Evolutionary conservation across 2,888 invertebrate species (phyloP).

Genomic region (Cephus spinipes): DNA sequence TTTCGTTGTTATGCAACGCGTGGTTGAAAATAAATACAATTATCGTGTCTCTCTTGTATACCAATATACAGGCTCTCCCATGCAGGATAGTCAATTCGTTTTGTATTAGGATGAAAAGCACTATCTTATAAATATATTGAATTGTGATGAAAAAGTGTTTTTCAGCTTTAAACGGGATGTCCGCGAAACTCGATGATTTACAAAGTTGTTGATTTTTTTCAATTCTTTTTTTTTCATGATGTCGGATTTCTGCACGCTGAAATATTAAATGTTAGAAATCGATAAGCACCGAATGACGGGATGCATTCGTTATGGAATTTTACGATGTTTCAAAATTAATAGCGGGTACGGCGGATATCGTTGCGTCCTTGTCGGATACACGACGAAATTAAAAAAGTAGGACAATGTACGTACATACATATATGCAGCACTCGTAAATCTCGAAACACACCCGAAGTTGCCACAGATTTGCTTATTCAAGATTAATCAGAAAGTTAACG

Average conservation of each 20-base stretch:
- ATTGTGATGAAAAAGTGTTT: background rate
- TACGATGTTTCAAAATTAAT: no score
- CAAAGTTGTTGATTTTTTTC: background rate
- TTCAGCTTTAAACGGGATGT: background rate
- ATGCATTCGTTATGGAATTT: no score
- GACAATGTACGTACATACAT: no score
- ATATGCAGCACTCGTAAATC: no score
- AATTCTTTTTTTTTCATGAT: background rate
- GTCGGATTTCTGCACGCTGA: background rate
- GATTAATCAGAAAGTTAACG: background rate
- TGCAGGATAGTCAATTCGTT: background rate
- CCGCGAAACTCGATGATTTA: background rate
- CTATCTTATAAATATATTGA: background rate
- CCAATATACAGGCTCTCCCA: background rate
- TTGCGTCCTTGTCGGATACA: background rate
- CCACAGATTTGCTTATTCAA: background rate
- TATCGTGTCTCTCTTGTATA: background rate
- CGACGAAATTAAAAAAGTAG: background rate
- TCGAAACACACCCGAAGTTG: background rate
- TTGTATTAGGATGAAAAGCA: background rate
- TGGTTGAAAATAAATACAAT: background rate
- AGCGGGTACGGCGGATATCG: background rate
- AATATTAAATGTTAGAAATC: background rate
- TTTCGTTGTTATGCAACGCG: background rate
- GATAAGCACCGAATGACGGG: background rate